These are phyloP conservation scores for Bolinopsis microptera DNA, from an alignment of 37 sponge, comb jelly and placozoan species.

Conservation along the genomic window DNA sequence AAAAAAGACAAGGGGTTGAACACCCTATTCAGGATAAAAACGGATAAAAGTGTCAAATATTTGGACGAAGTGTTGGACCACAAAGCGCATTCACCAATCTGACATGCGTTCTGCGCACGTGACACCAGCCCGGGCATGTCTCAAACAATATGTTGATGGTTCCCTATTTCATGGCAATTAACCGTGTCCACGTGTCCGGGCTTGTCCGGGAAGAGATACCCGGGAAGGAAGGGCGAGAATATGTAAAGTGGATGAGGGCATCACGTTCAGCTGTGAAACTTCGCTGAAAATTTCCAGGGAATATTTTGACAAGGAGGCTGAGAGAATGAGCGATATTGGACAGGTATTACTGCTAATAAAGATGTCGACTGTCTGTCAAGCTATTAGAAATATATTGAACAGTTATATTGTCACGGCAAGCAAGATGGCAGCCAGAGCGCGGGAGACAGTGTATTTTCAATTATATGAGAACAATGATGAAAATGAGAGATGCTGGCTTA, in stretches of 20 bases:
- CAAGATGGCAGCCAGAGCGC: not conserved
- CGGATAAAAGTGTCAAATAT: not conserved
- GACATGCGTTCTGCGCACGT: not conserved
- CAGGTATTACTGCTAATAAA: not conserved
- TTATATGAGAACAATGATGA: not conserved
- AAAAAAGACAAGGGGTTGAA: not conserved
- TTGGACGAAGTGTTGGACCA: not conserved
- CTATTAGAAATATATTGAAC: not conserved
- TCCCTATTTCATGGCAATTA: not conserved
- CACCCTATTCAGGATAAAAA: not conserved
- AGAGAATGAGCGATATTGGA: not conserved
- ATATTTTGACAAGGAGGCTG: not conserved
- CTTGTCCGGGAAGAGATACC: not conserved
- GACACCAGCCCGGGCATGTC: not conserved
- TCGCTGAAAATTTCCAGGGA: not conserved
- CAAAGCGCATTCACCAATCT: not conserved
- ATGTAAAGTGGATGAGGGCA: not conserved
- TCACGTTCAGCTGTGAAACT: not conserved
- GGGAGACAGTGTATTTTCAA: not conserved
- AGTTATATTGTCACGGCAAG: not conserved
- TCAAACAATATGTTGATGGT: not conserved
- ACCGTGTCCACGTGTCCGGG: too few relatives aligned
- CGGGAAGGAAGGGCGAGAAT: not conserved
- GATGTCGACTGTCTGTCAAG: not conserved
- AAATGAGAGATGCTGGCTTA: not conserved